Conservation (phyloP, 2,113 vertebrate genomes). For the Cnemophilus loriae region DNA sequence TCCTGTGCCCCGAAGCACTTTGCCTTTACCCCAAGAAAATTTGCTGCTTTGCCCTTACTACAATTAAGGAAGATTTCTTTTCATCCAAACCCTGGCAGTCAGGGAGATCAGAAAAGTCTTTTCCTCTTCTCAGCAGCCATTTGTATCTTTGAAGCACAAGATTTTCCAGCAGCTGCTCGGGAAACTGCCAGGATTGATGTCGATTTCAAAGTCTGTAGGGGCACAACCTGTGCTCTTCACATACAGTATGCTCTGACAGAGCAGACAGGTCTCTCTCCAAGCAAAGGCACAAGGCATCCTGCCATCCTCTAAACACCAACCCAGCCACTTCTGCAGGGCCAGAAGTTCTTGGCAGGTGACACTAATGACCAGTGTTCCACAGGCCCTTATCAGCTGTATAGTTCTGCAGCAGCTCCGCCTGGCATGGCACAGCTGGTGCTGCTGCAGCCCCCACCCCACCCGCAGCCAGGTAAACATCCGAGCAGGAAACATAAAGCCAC, state of each 20-base stretch:
- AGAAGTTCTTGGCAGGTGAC: background rate
- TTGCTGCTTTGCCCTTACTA: background rate
- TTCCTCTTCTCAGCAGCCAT: background rate
- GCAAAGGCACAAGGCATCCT: background rate
- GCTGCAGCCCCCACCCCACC: background rate
- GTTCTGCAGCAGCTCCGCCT: background rate
- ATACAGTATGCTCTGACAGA: accelerated
- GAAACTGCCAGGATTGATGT: background rate
- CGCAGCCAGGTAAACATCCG: background rate
- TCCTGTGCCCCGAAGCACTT: background rate
- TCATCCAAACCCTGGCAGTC: background rate
- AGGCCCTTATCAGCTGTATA: background rate
- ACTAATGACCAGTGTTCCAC: background rate
- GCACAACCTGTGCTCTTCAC: background rate
- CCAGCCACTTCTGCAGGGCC: background rate
- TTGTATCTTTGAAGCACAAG: background rate
- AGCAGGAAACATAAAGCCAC: background rate
- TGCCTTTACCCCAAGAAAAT: background rate
- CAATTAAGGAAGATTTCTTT: background rate
- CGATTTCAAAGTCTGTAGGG: background rate
- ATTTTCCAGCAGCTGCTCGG: background rate
- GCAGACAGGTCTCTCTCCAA: background rate
- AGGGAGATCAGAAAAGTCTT: background rate
- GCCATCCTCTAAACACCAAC: background rate
- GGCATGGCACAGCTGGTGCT: background rate